A percentile compares a stretch with the other conserved stretches of the same genome.
Conservation (phyloP, 2,888 invertebrate species). For the Oligia fasciuncula region DNA sequence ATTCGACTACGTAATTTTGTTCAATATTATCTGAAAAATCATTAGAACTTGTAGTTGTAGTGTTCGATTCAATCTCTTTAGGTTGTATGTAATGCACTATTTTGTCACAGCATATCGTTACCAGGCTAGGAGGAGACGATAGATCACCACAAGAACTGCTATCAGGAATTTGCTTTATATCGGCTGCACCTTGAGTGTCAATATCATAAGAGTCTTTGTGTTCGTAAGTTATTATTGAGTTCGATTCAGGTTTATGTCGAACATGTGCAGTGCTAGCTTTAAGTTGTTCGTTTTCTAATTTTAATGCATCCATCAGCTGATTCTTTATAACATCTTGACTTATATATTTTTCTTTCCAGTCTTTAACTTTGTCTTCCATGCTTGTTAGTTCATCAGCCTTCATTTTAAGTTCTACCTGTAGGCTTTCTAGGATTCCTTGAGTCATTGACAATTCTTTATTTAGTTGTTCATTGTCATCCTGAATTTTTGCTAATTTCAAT, state of each 20-base stretch:
- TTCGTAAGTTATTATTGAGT: constrained; percentile 34
- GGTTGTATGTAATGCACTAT: constrained; percentile 75
- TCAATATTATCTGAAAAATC: constrained; percentile 53
- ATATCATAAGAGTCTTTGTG: constrained; percentile 42
- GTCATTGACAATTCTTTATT: constrained; percentile 69
- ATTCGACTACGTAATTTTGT: constrained; percentile 57
- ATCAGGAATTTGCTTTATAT: constrained; percentile 17
- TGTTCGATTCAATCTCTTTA: constrained; percentile 68
- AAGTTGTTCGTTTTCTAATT: constrained; percentile 75
- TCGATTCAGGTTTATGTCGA: constrained; percentile 36
- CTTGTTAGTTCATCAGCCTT: constrained; percentile 75
- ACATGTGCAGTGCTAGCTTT: constrained; percentile 61
- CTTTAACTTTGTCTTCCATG: constrained; percentile 74
- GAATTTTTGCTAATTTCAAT: constrained; percentile 66
- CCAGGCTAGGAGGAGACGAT: constrained; percentile 79
- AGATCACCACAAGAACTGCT: constrained; percentile 52
- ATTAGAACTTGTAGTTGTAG: constrained; percentile 65
- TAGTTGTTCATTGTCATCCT: constrained; percentile 68
- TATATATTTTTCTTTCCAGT: constrained; percentile 76
- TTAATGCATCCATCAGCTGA: constrained; percentile 73
- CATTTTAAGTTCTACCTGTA: constrained; percentile 73
- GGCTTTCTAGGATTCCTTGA: constrained; percentile 69
- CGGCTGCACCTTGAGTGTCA: constrained; percentile 32
- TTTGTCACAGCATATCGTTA: constrained; percentile 81
- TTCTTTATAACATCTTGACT: constrained; percentile 72